phyloP scores from a whole-genome alignment of 1,140 invertebrate species.

The Sminthurinus signatus region DNA sequence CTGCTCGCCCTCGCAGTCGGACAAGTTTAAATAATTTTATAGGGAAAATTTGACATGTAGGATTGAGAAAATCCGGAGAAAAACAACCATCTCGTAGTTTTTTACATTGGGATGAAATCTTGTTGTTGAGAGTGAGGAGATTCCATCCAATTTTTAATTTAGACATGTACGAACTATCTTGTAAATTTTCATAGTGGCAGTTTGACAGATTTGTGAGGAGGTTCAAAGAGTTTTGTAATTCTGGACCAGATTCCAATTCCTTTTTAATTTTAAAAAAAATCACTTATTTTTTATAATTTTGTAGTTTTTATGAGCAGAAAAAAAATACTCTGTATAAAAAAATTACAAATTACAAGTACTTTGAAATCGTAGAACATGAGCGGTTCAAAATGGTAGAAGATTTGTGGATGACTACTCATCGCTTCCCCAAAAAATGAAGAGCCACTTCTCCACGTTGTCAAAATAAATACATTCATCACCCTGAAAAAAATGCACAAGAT shows the following conservation, averaged over 20 bases:
- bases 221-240: background rate
- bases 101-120: background rate
- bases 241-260: background rate
- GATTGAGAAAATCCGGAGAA: background rate
- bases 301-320: background rate
- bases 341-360: background rate
- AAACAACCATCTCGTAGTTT: background rate
- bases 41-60: background rate
- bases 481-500: no score
- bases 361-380: background rate
- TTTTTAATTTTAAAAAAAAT: background rate
- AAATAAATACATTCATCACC: no score
- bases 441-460: conserved; percentile 21
- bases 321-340: background rate
- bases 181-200: background rate
- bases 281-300: background rate
- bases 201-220: background rate
- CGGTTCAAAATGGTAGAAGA: conserved; percentile 24
- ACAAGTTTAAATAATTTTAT: conserved; percentile 5
- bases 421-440: conserved; percentile 19
- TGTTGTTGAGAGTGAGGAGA: background rate
- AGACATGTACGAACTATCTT: background rate
- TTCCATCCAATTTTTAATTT: background rate
- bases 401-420: conserved; percentile 4
- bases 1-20: background rate